These are phyloP conservation scores for Cirrhinus mrigala DNA, from an alignment of 2,797 vertebrate species.

Conservation along the genomic window DNA sequence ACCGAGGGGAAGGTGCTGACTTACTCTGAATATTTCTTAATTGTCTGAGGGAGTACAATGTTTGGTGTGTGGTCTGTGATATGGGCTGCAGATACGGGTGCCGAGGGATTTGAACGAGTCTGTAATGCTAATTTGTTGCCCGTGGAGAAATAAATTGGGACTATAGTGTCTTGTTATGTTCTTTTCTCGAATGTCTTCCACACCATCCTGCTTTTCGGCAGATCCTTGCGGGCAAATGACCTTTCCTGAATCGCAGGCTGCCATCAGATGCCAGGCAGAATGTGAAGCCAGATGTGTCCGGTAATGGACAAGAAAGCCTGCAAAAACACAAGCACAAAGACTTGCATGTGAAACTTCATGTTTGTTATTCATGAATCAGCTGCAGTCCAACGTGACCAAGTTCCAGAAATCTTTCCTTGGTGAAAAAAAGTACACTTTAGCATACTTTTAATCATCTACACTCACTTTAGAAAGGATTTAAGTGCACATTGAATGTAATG, in stretches of 20 bases:
- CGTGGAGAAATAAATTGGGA: constrained; percentile 15
- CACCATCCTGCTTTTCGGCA: background rate
- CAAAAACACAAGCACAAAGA: background rate
- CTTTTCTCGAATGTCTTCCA: background rate
- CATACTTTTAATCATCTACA: background rate
- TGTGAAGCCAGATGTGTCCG: background rate
- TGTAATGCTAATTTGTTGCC: constrained; percentile 16
- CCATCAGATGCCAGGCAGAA: background rate
- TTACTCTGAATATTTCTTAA: constrained; percentile 3
- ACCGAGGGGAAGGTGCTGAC: background rate
- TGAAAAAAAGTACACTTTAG: background rate
- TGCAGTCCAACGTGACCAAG: too few species aligned
- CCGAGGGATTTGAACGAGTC: constrained; percentile 14
- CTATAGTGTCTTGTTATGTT: background rate
- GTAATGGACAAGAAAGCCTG: background rate
- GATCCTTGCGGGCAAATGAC: background rate
- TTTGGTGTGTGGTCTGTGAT: constrained; percentile 9
- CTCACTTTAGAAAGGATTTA: too few species aligned
- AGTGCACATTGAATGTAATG: too few species aligned
- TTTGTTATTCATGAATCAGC: too few species aligned
- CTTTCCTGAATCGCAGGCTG: background rate
- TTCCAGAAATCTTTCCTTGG: too few species aligned
- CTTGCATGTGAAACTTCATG: background rate
- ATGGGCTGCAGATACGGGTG: background rate
- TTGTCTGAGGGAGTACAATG: background rate